Conservation (phyloP, 2,888 invertebrate genomes). For the Athalia rosae region DNA sequence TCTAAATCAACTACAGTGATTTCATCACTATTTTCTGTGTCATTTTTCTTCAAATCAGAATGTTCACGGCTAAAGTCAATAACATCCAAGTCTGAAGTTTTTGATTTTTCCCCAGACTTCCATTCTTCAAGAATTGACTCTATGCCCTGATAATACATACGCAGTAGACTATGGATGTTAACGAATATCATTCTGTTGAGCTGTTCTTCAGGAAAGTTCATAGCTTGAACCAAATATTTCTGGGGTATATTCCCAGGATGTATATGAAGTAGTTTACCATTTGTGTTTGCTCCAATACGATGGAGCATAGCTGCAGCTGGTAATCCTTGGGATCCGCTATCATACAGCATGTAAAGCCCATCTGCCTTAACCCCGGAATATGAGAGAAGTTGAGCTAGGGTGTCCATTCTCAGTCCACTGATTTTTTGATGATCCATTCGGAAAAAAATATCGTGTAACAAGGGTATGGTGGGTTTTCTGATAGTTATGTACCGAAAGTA, state of each 20-base stretch:
- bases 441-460: slow-evolving; percentile 91
- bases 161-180: slow-evolving; percentile 84
- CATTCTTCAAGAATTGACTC: slow-evolving; percentile 54
- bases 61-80: slow-evolving; percentile 44
- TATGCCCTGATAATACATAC: slow-evolving; percentile 81
- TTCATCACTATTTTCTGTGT: slow-evolving; percentile 45
- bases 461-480: slow-evolving; percentile 85
- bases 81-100: slow-evolving; percentile 1
- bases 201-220: slow-evolving; percentile 86
- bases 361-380: slow-evolving; percentile 87
- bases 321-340: slow-evolving; percentile 91
- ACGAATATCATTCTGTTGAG: slow-evolving; percentile 82
- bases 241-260: slow-evolving; percentile 89
- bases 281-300: slow-evolving; percentile 81
- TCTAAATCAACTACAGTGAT: slow-evolving; percentile 15
- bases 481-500: slow-evolving; percentile 90
- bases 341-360: slow-evolving; percentile 88
- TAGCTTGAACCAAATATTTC: slow-evolving; percentile 84
- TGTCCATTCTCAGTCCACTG: slow-evolving; percentile 88
- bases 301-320: slow-evolving; percentile 89
- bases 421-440: slow-evolving; percentile 85
- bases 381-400: slow-evolving; percentile 90
- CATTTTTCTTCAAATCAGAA: slow-evolving; percentile 53
- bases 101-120: slow-evolving; percentile 37
- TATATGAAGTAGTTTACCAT: slow-evolving; percentile 82